Evolutionary conservation across 2,888 invertebrate genomes (phyloP).

Genomic region (Troides aeacus): DNA sequence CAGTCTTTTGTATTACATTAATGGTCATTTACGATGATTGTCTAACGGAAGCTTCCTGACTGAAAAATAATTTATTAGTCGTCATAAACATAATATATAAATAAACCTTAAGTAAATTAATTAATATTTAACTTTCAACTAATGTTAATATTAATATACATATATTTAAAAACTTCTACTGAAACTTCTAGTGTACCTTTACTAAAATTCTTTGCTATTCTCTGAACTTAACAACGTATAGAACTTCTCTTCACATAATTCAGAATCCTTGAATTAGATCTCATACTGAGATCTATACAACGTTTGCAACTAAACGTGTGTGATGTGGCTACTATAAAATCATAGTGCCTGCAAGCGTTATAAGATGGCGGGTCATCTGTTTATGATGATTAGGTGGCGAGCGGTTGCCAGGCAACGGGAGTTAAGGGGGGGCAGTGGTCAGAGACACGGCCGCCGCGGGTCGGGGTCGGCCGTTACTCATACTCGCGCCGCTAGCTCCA

Average conservation of each 20-base stretch:
- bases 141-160: too few species aligned
- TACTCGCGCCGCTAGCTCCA: constrained; percentile 62
- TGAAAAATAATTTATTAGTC: not conserved
- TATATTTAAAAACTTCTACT: too few species aligned
- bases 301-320: not conserved
- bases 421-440: constrained; percentile 59
- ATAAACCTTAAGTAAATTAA: not conserved
- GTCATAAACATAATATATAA: not conserved
- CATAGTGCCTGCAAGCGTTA: constrained; percentile 24
- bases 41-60: constrained; percentile 1
- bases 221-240: too few species aligned
- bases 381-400: constrained; percentile 77
- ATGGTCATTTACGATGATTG: constrained; percentile 13
- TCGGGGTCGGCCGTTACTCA: constrained; percentile 63
- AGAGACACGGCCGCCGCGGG: constrained; percentile 45
- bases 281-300: too few species aligned
- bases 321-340: not conserved
- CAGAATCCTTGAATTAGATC: too few species aligned
- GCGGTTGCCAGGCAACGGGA: constrained; percentile 71
- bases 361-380: constrained; percentile 56
- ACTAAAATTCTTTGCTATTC: too few species aligned
- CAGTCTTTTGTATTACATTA: constrained; percentile 6
- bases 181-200: too few species aligned
- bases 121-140: too few species aligned
- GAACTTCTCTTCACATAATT: too few species aligned